These are phyloP conservation scores for Gonocerus acuteangulatus DNA, from an alignment of 2,888 invertebrate species.

Conservation along the genomic window DNA sequence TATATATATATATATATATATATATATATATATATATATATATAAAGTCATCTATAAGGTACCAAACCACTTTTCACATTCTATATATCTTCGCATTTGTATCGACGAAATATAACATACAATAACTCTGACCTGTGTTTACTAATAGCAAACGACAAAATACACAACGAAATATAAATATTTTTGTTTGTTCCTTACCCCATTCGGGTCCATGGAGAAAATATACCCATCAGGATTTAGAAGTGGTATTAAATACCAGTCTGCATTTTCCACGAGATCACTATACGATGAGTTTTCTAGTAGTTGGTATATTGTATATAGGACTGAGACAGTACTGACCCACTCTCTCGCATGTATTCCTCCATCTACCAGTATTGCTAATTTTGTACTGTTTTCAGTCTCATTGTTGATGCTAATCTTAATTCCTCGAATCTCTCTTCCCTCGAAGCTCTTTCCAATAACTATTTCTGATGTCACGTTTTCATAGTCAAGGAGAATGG, in stretches of 20 bases:
- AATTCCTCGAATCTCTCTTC: conserved; percentile 28
- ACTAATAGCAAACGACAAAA: too few species aligned
- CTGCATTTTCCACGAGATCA: conserved; percentile 46
- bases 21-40: too few species aligned
- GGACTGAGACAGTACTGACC: conserved; percentile 71
- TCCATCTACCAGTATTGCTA: conserved; percentile 8
- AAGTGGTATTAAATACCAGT: conserved; percentile 46
- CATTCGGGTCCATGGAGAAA: conserved; percentile 59
- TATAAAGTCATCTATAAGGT: too few species aligned
- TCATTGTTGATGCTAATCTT: conserved; percentile 13
- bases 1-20: too few species aligned
- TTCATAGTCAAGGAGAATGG: background rate
- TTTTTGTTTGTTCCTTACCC: conserved; percentile 26
- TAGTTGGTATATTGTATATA: conserved; percentile 62
- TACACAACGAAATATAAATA: too few species aligned
- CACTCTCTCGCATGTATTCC: conserved; percentile 85
- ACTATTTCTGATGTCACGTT: background rate
- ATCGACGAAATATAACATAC: too few species aligned
- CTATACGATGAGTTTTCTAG: conserved; percentile 62
- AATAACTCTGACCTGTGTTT: too few species aligned
- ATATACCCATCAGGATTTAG: conserved; percentile 74
- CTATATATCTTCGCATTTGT: too few species aligned
- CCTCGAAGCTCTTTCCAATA: conserved; percentile 12
- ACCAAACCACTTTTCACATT: too few species aligned
- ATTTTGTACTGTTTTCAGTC: conserved; percentile 1